A percentile compares a stretch with the other conserved stretches of the same genome.
Conservation (phyloP, 2,888 invertebrate genomes). For the Portevinia maculata region DNA sequence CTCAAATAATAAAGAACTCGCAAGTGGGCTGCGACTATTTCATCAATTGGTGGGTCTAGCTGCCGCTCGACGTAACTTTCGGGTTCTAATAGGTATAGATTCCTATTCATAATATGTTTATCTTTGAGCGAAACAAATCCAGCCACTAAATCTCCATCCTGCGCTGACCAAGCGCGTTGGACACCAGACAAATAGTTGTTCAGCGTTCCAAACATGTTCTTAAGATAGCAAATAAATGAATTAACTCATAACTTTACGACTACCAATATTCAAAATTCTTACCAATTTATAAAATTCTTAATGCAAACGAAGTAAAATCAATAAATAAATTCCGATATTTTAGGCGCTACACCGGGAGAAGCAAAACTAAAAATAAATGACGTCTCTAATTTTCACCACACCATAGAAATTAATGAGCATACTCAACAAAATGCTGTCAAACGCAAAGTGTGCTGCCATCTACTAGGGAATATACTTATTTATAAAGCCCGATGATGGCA, state of each 20-base stretch:
- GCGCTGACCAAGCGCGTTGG: conserved; percentile 86
- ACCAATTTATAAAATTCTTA: conserved; percentile 18
- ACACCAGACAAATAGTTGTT: conserved; percentile 83
- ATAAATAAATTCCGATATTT: conserved; percentile 2
- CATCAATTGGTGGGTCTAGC: conserved; percentile 89
- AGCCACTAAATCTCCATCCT: conserved; percentile 86
- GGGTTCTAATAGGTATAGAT: conserved; percentile 88
- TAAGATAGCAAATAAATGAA: not conserved
- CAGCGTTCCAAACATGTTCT: conserved; percentile 78
- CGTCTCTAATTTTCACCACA: conserved; percentile 55
- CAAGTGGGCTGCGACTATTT: conserved; percentile 90
- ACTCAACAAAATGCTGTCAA: conserved; percentile 51
- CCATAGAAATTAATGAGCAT: conserved; percentile 1
- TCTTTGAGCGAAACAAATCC: conserved; percentile 87
- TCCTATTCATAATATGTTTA: conserved; percentile 88
- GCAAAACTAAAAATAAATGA: conserved; percentile 53
- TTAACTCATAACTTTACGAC: not conserved
- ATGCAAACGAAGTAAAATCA: not conserved
- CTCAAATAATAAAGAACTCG: conserved; percentile 85
- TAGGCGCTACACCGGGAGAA: conserved; percentile 11
- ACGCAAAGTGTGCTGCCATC: conserved; percentile 29
- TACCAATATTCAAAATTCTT: not conserved
- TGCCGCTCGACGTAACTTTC: conserved; percentile 88
- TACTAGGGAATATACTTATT: conserved; percentile 12
- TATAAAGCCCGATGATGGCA: not conserved